Conservation (phyloP, 2,888 invertebrate species). For the Trissolcus brochymenae region DNA sequence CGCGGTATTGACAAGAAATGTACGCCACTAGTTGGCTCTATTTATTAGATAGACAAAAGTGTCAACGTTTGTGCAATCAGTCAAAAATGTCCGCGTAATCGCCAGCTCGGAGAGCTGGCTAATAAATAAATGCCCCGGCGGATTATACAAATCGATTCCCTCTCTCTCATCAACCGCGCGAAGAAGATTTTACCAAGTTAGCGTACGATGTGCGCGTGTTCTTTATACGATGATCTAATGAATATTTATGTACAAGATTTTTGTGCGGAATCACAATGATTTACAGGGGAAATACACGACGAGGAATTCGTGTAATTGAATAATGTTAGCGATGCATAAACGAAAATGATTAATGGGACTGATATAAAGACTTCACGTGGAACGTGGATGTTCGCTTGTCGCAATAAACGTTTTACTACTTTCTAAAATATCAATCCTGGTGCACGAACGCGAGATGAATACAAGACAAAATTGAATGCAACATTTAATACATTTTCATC, state of each 20-base stretch:
- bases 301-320: constrained; percentile 41
- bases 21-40: constrained; percentile 57
- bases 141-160: background rate
- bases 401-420: constrained; percentile 16
- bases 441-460: constrained; percentile 3
- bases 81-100: constrained; percentile 41
- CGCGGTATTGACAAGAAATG: constrained; percentile 60
- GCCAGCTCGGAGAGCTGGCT: constrained; percentile 3
- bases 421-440: background rate
- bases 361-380: constrained; percentile 21
- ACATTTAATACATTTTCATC: too few species aligned
- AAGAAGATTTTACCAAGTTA: constrained; percentile 15
- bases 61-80: constrained; percentile 48
- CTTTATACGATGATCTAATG: constrained; percentile 43
- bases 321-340: constrained; percentile 30
- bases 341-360: constrained; percentile 44
- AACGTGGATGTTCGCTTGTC: constrained; percentile 24
- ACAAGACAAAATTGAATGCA: background rate
- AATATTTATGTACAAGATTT: constrained; percentile 50
- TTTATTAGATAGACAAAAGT: constrained; percentile 57
- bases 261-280: constrained; percentile 37
- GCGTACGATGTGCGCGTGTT: too few species aligned
- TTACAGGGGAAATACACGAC: constrained; percentile 39
- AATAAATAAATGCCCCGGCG: constrained; percentile 23
- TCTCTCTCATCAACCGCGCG: background rate